Conservation (phyloP, 2,113 vertebrate species). For the Bos taurus region DNA sequence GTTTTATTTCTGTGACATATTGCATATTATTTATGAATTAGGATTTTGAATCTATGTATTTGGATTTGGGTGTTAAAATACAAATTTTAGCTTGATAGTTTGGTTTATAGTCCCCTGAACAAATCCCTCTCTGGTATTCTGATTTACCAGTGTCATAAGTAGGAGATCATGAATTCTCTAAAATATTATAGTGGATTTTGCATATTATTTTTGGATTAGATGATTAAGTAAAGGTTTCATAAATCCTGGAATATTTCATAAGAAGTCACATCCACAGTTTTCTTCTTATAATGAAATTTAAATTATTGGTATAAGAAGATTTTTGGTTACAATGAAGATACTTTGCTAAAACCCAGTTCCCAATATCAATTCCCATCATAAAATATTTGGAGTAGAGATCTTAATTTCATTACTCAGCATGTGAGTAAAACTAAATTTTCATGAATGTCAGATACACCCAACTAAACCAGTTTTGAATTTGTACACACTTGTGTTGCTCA, state of each 20-base stretch:
- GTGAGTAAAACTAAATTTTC: slow-evolving; percentile 56
- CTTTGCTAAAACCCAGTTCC: neutral
- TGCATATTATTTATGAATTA: slow-evolving; percentile 3
- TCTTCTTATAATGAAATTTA: neutral
- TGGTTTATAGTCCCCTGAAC: neutral
- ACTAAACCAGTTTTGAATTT: slow-evolving; percentile 81
- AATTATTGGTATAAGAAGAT: neutral
- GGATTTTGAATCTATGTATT: neutral
- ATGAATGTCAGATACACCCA: slow-evolving; percentile 72
- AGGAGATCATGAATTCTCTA: neutral
- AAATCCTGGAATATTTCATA: neutral
- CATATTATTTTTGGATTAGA: neutral
- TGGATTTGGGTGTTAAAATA: slow-evolving; percentile 5
- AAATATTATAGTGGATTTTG: neutral
- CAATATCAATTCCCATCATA: neutral
- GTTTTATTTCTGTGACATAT: slow-evolving; percentile 17
- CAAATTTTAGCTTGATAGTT: neutral
- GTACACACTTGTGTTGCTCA: slow-evolving; percentile 76
- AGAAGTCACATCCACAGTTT: neutral
- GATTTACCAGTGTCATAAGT: neutral
- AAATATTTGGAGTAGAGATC: slow-evolving; percentile 2
- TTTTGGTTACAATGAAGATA: neutral
- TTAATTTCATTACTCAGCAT: slow-evolving; percentile 37
- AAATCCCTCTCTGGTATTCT: neutral
- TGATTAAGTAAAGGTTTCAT: neutral